These are phyloP conservation scores for Pyrgilauda ruficollis DNA, from an alignment of 2,113 vertebrate genomes.

Conservation along the genomic window DNA sequence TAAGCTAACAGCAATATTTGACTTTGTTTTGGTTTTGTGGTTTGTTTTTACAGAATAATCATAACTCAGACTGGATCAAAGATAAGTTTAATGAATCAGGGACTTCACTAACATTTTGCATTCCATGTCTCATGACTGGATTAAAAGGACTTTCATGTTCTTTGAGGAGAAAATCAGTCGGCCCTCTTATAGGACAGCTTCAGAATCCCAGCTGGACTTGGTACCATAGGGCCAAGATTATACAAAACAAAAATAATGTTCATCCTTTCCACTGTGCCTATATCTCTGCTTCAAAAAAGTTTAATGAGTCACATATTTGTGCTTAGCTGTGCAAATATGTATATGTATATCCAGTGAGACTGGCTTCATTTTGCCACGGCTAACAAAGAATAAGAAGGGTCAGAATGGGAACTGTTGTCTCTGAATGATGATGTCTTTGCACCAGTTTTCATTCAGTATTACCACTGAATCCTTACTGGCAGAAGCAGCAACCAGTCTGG, in stretches of 20 bases:
- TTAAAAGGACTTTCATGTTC: conserved; percentile 34
- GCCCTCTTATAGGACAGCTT: background rate
- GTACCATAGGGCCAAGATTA: background rate
- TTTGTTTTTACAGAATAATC: background rate
- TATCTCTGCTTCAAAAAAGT: background rate
- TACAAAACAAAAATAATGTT: background rate
- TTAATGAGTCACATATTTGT: background rate
- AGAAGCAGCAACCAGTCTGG: background rate
- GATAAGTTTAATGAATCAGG: conserved; percentile 7
- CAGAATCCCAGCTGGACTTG: background rate
- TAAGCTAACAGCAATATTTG: background rate
- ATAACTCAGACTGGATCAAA: conserved; percentile 13
- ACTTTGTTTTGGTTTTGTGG: background rate
- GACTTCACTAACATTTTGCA: conserved; percentile 11
- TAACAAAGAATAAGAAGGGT: background rate
- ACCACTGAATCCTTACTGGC: background rate
- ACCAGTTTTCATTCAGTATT: background rate
- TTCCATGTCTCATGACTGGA: background rate
- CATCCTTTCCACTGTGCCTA: background rate
- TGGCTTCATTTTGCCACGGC: background rate
- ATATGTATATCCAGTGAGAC: background rate
- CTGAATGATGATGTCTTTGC: background rate
- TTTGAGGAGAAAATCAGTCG: background rate
- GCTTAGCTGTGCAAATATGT: background rate
- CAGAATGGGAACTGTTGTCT: background rate